Percentiles rank a stretch among this genome's conserved stretches.
Evolutionary conservation across 2,797 vertebrate species (phyloP).

Genomic region (Pristis pectinata): DNA sequence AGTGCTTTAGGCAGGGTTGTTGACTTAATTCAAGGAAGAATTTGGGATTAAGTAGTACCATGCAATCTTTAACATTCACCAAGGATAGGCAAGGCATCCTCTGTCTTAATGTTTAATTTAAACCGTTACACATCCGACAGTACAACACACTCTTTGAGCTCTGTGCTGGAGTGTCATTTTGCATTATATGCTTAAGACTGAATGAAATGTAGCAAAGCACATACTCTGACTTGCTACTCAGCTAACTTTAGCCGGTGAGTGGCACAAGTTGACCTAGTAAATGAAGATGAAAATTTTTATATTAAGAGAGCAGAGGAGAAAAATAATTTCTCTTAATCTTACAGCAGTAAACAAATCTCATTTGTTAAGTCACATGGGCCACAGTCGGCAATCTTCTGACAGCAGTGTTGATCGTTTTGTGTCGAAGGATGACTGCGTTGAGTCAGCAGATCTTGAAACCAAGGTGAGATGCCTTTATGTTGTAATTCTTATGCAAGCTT

Average conservation of each 20-base stretch:
- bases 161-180: background rate
- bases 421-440: constrained; percentile 72
- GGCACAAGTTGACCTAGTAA: constrained; percentile 8
- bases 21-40: background rate
- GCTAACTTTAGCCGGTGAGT: background rate
- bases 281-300: background rate
- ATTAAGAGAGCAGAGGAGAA: constrained; percentile 26
- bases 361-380: constrained; percentile 70
- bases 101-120: background rate
- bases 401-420: constrained; percentile 77
- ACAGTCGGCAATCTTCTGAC: constrained; percentile 84
- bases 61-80: background rate
- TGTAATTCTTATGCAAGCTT: background rate
- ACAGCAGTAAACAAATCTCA: constrained; percentile 77
- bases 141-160: background rate
- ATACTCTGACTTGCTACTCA: background rate
- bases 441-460: constrained; percentile 70
- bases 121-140: background rate
- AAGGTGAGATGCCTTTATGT: constrained; percentile 64
- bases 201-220: background rate
- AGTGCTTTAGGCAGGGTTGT: background rate
- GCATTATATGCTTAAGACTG: background rate
- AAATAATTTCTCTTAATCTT: constrained; percentile 34
- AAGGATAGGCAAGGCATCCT: background rate
- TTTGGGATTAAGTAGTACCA: background rate